Percentiles rank a stretch among this genome's conserved stretches.
These are phyloP conservation scores for Dermochelys coriacea DNA, from an alignment of 2,797 vertebrate genomes.

Conservation along the genomic window DNA sequence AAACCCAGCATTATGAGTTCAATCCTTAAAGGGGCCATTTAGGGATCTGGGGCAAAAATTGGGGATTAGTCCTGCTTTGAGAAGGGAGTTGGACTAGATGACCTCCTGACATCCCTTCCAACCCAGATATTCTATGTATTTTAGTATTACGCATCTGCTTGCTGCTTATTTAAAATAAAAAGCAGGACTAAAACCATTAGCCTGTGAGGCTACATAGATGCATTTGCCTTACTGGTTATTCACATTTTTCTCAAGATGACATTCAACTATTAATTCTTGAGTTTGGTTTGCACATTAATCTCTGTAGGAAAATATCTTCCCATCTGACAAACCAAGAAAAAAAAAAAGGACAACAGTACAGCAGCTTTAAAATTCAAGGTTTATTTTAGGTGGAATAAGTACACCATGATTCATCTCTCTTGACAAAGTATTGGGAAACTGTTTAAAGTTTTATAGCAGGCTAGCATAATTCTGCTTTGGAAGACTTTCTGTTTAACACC, in stretches of 20 bases:
- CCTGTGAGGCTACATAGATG: conserved; percentile 38
- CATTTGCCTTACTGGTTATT: conserved; percentile 47
- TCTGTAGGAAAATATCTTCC: conserved; percentile 26
- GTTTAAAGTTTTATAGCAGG: conserved; percentile 51
- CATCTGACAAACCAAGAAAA: conserved; percentile 42
- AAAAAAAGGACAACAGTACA: background rate
- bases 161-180: conserved; percentile 30
- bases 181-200: conserved; percentile 1
- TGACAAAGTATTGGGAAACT: conserved; percentile 39
- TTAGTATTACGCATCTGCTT: background rate
- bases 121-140: background rate
- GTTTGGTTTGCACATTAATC: conserved; percentile 3
- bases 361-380: conserved; percentile 49
- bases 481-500: conserved; percentile 55
- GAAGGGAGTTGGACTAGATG: no score
- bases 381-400: conserved; percentile 66
- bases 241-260: conserved; percentile 38
- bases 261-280: conserved; percentile 54
- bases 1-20: no score
- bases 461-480: background rate
- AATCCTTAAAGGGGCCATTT: no score
- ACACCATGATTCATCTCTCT: conserved; percentile 13
- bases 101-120: no score
- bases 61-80: no score
- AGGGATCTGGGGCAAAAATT: no score